phyloP scores from a whole-genome alignment of 2,113 vertebrate species.

The Scophthalmus maximus region DNA sequence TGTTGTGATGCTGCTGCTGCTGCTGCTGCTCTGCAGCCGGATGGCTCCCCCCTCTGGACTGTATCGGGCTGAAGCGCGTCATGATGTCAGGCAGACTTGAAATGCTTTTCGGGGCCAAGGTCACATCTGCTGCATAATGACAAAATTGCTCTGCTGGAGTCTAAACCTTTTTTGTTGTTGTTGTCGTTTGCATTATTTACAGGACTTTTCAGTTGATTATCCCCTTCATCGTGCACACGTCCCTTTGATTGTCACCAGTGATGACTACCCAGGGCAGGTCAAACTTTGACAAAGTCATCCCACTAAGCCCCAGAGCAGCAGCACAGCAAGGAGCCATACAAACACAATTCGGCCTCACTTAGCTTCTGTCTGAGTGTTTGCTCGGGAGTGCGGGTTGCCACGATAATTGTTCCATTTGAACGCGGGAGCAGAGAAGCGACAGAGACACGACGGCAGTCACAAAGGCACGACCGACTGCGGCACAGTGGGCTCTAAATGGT shows the following conservation, averaged over 20 bases:
- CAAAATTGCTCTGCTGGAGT: conserved; percentile 27
- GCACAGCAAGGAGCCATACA: conserved; percentile 39
- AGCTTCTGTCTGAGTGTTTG: conserved; percentile 31
- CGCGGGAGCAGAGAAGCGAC: conserved; percentile 42
- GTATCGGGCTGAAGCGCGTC: not conserved
- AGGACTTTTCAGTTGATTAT: conserved; percentile 5
- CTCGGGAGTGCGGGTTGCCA: conserved; percentile 20
- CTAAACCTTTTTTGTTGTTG: not conserved
- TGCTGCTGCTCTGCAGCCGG: conserved; percentile 37
- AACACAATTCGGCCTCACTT: conserved; percentile 44
- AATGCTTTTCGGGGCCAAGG: conserved; percentile 31
- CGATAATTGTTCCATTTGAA: conserved; percentile 65
- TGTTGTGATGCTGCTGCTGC: too few species aligned
- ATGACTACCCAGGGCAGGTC: conserved; percentile 1
- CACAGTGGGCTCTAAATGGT: conserved; percentile 43
- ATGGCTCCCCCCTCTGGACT: conserved; percentile 76
- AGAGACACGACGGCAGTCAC: conserved; percentile 53
- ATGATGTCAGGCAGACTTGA: conserved; percentile 22
- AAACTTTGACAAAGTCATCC: conserved; percentile 26
- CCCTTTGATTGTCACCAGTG: conserved; percentile 18
- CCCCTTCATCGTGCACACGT: not conserved
- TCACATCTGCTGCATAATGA: conserved; percentile 37
- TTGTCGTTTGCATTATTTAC: not conserved
- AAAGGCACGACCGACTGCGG: conserved; percentile 51
- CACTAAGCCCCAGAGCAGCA: conserved; percentile 17